Evolutionary conservation across 2,888 invertebrate species (phyloP).

Genomic region (Drosophila pseudotalamancana): DNA sequence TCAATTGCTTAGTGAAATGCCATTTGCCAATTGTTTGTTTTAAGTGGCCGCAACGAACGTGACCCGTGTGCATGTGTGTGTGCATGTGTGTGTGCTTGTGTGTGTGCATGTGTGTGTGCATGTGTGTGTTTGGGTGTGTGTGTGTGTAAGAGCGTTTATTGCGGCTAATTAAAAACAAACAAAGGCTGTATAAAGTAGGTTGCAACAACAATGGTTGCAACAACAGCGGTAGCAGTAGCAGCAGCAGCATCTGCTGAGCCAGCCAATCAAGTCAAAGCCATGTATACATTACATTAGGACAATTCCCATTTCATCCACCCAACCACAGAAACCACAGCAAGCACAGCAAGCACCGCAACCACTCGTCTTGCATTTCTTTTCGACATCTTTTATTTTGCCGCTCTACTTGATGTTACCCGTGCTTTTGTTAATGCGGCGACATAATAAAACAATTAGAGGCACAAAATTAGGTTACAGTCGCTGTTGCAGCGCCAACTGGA

Average conservation of each 20-base stretch:
- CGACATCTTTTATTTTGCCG: slow-evolving; percentile 51
- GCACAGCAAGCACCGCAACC: slow-evolving; percentile 3
- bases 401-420: slow-evolving; percentile 40
- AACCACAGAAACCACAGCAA: neutral
- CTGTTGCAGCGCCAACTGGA: too few species aligned
- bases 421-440: slow-evolving; percentile 72
- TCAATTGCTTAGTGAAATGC: slow-evolving; percentile 74
- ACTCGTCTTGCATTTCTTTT: slow-evolving; percentile 50
- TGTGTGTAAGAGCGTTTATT: slow-evolving; percentile 59
- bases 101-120: slow-evolving; percentile 56
- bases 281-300: slow-evolving; percentile 15
- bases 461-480: slow-evolving; percentile 79
- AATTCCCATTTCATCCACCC: slow-evolving; percentile 8
- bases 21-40: slow-evolving; percentile 77
- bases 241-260: slow-evolving; percentile 38
- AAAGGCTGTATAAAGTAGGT: slow-evolving; percentile 75
- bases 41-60: slow-evolving; percentile 66
- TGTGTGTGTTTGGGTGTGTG: slow-evolving; percentile 24
- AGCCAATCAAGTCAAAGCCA: slow-evolving; percentile 67
- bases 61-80: slow-evolving; percentile 23
- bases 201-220: slow-evolving; percentile 61
- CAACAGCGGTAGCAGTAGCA: slow-evolving; percentile 12
- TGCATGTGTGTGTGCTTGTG: slow-evolving; percentile 20
- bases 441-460: slow-evolving; percentile 81
- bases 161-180: slow-evolving; percentile 82